Base-by-base conservation (phyloP, 2,888 invertebrate genomes). In the Xestia sexstrigata region DNA sequence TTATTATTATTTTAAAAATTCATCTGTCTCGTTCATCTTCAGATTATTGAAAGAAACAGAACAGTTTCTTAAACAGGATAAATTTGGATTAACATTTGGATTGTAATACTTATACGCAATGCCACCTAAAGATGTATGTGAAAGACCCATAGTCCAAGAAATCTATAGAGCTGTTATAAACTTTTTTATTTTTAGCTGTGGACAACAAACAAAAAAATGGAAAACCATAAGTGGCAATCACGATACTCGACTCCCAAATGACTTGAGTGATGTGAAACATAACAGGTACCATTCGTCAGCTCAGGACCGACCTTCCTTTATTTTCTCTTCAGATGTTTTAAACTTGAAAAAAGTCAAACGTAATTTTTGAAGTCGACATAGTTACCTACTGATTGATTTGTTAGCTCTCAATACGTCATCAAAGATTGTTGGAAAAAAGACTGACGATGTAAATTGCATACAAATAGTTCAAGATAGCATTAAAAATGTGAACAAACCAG, bases 151-250 rank as follows among this genome's bases (percentile, higher is more conserved):
- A 13, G 72, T 17, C 20, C 23, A 60, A 8, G 13, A 70, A 78
- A 63, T 83, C 1, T 62, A 72, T 76, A 65, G 74, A 78, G 74
- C 47, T 78, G 67, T 72, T 67, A 77, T 73, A 76, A 82, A 82
- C 69, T 86, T 81, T 79, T 83, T 74, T 82, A 79, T 85, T 85
- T 74, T 81, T 78, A 62, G 81, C 76, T 66, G 68, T 76, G 76
- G 68, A 23, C 81, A 79, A 83, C 87, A 86, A 87, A 87, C 67
- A 47, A 77, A 81, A 90, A 86, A 89, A 88, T 86, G 67, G 82
- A n/a, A 67, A 74, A 75, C 49, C 55, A 63, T 82, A 76, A 88
- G 87, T 82, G 78, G 85, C 79, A 85, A 87, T 87, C 76, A 83
- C 30, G 74, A 74, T 78, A 74, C 45, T 65, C 55, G 52, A 47